phyloP scores from a whole-genome alignment of 2,888 invertebrate species.

The Eupithecia exiguata region DNA sequence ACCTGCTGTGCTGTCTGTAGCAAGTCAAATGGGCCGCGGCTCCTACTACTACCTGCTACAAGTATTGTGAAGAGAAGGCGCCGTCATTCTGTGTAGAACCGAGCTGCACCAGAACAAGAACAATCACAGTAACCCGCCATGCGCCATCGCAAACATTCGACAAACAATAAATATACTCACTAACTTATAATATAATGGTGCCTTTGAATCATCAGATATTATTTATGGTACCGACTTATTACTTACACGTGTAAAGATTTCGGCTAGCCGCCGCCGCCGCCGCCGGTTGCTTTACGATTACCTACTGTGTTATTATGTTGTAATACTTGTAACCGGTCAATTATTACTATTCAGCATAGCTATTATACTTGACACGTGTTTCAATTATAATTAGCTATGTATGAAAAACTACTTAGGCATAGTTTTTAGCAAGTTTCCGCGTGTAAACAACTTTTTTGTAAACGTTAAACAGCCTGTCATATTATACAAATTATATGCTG shows the following conservation, averaged over 20 bases:
- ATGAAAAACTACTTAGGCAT: not conserved
- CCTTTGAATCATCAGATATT: not conserved
- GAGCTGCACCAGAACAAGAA: not conserved
- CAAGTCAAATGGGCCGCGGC: too few species aligned
- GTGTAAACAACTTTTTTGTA: not conserved
- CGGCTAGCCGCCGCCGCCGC: too few species aligned
- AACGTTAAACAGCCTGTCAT: not conserved
- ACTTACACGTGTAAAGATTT: not conserved
- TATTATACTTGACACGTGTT: slow-evolving; percentile 21
- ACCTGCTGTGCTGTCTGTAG: too few species aligned
- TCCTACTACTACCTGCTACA: too few species aligned
- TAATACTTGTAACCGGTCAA: not conserved
- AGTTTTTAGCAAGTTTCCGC: not conserved
- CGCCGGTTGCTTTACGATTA: not conserved
- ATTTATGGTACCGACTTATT: not conserved
- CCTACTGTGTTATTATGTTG: not conserved
- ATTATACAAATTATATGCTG: not conserved
- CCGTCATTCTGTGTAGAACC: not conserved
- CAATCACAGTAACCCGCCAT: not conserved
- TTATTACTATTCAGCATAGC: not conserved
- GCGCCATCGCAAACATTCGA: not conserved
- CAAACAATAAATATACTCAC: not conserved
- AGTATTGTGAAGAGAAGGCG: not conserved
- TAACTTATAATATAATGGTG: not conserved
- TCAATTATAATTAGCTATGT: too few species aligned